Base-by-base conservation (phyloP, 2,888 invertebrate species). In the Chrysolina americana region DNA sequence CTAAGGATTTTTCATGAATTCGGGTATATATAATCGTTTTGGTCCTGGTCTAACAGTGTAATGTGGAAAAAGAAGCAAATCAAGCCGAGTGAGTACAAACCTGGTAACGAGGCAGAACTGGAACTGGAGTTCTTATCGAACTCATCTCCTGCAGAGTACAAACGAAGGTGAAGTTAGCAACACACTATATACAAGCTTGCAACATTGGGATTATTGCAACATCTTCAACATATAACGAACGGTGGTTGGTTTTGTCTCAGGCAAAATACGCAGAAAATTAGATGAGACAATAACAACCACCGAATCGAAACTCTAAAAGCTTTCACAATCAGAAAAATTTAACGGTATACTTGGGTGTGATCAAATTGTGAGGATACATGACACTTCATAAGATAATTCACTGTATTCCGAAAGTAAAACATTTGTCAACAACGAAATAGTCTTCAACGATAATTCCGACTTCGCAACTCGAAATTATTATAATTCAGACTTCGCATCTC, bases 71-170 rank as follows among this genome's bases (percentile, higher is more conserved):
- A 78, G 75, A 83, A 82, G 82, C 79, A 76, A 80, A 82, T 76
- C 77, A 81, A 82, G 83, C 82, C 65, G 79, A 79, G 80, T 82
- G 81, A 79, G 80, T 88, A 91, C 91, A 90, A 90, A 92, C 92
- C 92, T 92, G 92, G 91, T 86, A 92, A 88, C 82, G 92, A 92
- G 85, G 91, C 91, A 85, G 92, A 92, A 88, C 92, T 92, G 88
- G 92, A 92, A 89, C 91, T 92, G 89, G 92, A 92, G 88, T 91
- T 92, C 89, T 91, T 92, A 90, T 92, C 92, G 89, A 91, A 91
- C 89, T 92, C 92, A 87, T 92, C 92, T 88, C 90, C 89, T 88
- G 89, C 87, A 85, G 82, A 75, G 78, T 81, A 81, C 71, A 82
- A 82, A 81, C 74, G 79, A 80, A 82, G 79, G 82, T 84, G 85